A percentile compares a stretch with the other conserved stretches of the same genome.
These are phyloP conservation scores for Pararge aegeria DNA, from an alignment of 1,140 invertebrate genomes.

Conservation along the genomic window DNA sequence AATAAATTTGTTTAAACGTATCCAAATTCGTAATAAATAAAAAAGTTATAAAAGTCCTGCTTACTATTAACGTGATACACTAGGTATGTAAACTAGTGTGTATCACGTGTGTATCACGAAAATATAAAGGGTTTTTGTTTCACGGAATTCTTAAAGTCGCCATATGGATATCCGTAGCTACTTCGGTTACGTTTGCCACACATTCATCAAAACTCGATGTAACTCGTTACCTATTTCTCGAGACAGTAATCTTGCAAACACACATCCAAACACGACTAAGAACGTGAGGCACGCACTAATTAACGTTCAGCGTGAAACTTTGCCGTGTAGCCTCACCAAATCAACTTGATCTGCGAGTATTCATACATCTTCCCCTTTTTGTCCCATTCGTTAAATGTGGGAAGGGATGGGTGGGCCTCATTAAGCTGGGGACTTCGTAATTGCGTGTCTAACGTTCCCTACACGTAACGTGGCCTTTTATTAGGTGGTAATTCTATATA, in stretches of 20 bases:
- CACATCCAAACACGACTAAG: conserved; percentile 52
- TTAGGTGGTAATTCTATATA: conserved; percentile 78
- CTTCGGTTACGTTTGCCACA: conserved; percentile 1
- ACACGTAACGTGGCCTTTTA: conserved; percentile 76
- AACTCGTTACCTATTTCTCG: conserved; percentile 37
- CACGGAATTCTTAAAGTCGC: too few relatives aligned
- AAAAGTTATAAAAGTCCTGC: too few relatives aligned
- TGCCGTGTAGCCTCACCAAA: conserved; percentile 47
- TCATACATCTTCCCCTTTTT: conserved; percentile 53
- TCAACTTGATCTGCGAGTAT: conserved; percentile 50
- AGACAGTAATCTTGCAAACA: conserved; percentile 48
- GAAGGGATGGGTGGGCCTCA: conserved; percentile 49
- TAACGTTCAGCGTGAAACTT: conserved; percentile 76
- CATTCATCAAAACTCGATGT: conserved; percentile 13
- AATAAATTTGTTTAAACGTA: too few relatives aligned
- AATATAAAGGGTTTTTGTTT: background rate
- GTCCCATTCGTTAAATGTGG: conserved; percentile 32
- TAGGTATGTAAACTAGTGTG: too few relatives aligned
- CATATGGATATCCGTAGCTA: background rate
- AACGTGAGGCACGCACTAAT: conserved; percentile 73
- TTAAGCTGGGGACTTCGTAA: conserved; percentile 59
- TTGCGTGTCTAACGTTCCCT: conserved; percentile 72
- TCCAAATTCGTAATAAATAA: too few relatives aligned
- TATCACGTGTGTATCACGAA: background rate
- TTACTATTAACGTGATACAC: too few relatives aligned